Base-by-base conservation (phyloP, 2,797 vertebrate species). In the Sebastes oblongus region DNA sequence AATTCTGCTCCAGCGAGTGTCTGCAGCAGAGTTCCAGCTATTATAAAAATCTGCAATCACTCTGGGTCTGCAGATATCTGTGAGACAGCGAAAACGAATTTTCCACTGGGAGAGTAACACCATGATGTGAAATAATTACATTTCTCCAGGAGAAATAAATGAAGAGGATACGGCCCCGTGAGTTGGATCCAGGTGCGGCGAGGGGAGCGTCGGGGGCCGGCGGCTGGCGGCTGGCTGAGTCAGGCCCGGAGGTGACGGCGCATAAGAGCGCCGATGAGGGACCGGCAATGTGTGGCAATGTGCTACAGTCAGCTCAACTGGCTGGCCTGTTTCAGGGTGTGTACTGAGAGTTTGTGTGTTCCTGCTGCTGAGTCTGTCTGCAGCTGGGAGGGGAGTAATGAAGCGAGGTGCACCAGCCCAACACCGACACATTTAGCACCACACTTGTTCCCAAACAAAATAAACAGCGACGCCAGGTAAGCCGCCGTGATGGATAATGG, bases 231-330 rank as follows among this genome's bases (percentile, higher is more conserved):
- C 67, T 12, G 84, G 83, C 90, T 90, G 88, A 92, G 82, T 92
- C 90, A 91, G 90, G 86, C 75, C 79, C n/a, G 18, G 20, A 39
- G 71, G 72, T 89, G 89, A 87, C 32, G 27, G 56, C 20, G 24
- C 52, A 64, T 64, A 74, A 66, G 67, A 84, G 64, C 72, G 61
- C 79, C 78, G 80, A 12, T 25, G 72, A 80, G 89, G 83, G 81
- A 59, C 39, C 29, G 2, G 70, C 72, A 65, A 24, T 10, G 66
- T 84, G 61, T 66, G 70, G 80, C 71, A 80, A 91, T 75, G 77
- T 92, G 91, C 90, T 88, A 36, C 76, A 86, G 88, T 91, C 89
- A 92, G 91, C 89, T 87, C 68, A 18, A 52, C 65, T 32, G 65
- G 56, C 25, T 24, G 64, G 65, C 68, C 77, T 7, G 66, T 88